Percentiles rank a stretch among this genome's conserved stretches.
Evolutionary conservation across 2,888 invertebrate species (phyloP).

Genomic region (Cyrtodaria siliqua): DNA sequence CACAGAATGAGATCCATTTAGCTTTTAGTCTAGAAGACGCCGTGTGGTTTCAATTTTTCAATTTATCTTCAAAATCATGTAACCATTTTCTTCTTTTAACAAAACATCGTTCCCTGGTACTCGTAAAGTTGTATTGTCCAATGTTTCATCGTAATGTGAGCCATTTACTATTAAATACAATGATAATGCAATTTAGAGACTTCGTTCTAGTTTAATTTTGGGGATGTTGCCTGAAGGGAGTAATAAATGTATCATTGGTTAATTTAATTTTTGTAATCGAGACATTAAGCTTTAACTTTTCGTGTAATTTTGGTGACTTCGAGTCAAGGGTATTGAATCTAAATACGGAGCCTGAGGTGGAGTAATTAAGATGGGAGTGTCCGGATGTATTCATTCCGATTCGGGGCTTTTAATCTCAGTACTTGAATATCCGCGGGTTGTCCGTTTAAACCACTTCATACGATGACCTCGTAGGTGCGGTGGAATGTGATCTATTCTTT

Average conservation of each 20-base stretch:
- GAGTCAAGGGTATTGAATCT: too few species aligned
- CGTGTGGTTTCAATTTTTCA: too few species aligned
- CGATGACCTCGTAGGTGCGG: too few species aligned
- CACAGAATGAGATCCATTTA: too few species aligned
- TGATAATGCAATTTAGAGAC: slow-evolving; percentile 20
- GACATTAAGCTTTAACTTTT: not conserved
- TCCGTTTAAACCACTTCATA: too few species aligned
- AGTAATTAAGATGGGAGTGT: not conserved
- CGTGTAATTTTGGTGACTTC: not conserved
- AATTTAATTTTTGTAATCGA: not conserved
- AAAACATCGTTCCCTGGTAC: not conserved
- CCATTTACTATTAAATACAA: slow-evolving; percentile 2
- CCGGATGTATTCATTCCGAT: not conserved
- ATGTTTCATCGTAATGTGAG: slow-evolving; percentile 4
- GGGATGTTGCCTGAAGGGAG: not conserved
- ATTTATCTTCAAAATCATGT: too few species aligned
- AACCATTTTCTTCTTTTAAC: too few species aligned
- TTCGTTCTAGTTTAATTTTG: not conserved
- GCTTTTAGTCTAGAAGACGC: too few species aligned
- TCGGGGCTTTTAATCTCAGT: not conserved
- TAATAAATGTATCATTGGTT: not conserved
- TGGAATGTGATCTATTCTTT: too few species aligned
- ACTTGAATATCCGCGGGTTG: not conserved
- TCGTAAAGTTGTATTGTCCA: not conserved
- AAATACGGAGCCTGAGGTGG: too few species aligned